phyloP scores from a whole-genome alignment of 2,888 invertebrate species.

The Nomada hirtipes region DNA sequence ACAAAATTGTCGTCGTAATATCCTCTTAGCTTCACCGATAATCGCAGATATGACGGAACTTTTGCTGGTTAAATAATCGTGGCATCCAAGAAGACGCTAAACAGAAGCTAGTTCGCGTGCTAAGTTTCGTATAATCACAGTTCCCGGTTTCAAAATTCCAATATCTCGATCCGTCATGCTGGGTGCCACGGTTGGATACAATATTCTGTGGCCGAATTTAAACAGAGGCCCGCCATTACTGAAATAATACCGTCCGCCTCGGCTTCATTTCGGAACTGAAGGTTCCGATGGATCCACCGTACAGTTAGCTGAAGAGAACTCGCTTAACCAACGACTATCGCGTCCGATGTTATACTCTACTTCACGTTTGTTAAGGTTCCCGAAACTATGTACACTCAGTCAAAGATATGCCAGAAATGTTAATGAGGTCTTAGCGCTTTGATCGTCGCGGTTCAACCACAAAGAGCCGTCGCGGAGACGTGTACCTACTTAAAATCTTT shows the following conservation, averaged over 20 bases:
- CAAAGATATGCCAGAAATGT: neutral
- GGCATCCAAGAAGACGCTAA: neutral
- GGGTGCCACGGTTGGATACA: slow-evolving; percentile 14
- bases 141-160: slow-evolving; percentile 11
- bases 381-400: slow-evolving; percentile 1
- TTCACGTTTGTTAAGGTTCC: slow-evolving; percentile 7
- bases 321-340: neutral
- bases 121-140: slow-evolving; percentile 10
- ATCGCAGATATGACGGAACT: slow-evolving; percentile 14
- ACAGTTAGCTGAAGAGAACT: neutral
- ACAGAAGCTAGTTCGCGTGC: slow-evolving; percentile 3
- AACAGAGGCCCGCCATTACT: slow-evolving; percentile 10
- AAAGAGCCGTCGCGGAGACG: neutral
- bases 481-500: neutral
- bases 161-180: neutral
- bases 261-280: neutral
- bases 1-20: neutral
- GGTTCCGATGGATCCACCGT: slow-evolving; percentile 12
- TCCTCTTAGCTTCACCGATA: neutral
- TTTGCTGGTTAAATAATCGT: slow-evolving; percentile 2
- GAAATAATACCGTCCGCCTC: slow-evolving; percentile 34
- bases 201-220: slow-evolving; percentile 34
- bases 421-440: slow-evolving; percentile 42
- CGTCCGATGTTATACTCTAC: slow-evolving; percentile 1
- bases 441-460: slow-evolving; percentile 7